A percentile compares a stretch with the other conserved stretches of the same genome.
Conservation (phyloP, 2,888 invertebrate genomes). For the Orthosia gracilis region DNA sequence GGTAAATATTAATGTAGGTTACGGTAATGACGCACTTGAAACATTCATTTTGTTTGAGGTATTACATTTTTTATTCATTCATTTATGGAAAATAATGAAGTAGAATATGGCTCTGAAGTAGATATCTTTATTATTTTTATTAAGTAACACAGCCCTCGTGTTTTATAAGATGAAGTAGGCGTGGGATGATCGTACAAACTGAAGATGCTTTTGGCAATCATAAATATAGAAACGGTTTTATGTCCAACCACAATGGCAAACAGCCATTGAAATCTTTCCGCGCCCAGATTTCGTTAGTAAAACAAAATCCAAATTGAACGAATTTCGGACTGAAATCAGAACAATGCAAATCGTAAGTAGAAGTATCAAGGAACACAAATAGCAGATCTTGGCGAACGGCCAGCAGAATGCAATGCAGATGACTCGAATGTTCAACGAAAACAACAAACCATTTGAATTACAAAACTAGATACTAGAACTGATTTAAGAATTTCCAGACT, state of each 20-base stretch:
- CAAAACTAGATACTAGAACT: conserved; percentile 48
- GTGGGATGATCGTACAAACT: not conserved
- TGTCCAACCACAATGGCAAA: conserved; percentile 15
- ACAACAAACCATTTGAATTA: conserved; percentile 58
- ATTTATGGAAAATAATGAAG: conserved; percentile 24
- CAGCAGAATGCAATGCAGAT: conserved; percentile 60
- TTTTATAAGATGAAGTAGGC: not conserved
- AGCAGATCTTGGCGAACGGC: conserved; percentile 47
- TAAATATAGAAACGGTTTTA: conserved; percentile 4
- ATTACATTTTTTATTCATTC: conserved; percentile 8
- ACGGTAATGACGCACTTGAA: conserved; percentile 3
- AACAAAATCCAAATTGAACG: conserved; percentile 43
- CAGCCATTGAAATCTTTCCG: conserved; percentile 16
- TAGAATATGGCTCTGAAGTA: conserved; percentile 4
- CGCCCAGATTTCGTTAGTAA: conserved; percentile 26
- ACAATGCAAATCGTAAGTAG: conserved; percentile 58
- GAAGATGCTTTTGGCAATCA: not conserved
- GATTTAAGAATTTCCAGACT: conserved; percentile 22
- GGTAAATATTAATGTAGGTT: conserved; percentile 11
- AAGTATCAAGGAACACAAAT: conserved; percentile 56
- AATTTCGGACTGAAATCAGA: conserved; percentile 35
- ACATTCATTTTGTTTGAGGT: conserved; percentile 10
- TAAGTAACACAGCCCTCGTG: not conserved
- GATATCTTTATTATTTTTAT: conserved; percentile 18
- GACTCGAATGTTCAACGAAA: conserved; percentile 50